A percentile compares a stretch with the other conserved stretches of the same genome.
phyloP scores from a whole-genome alignment of 2,888 invertebrate species.

The Trichogramma dendrolimi region DNA sequence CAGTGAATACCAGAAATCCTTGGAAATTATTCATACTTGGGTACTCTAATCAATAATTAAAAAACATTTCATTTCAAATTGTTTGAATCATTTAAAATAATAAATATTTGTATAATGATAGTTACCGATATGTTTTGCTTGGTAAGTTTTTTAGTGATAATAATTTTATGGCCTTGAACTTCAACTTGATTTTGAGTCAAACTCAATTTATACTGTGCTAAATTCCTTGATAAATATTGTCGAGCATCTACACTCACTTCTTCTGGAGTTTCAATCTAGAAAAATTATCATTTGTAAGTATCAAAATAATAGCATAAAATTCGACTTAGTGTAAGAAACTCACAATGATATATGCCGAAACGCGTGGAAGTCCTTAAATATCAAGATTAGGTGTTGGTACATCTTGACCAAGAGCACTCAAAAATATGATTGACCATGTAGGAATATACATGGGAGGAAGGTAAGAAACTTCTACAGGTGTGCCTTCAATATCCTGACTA shows the following conservation, averaged over 20 bases:
- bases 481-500: constrained; percentile 45
- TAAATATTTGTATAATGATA: constrained; percentile 15
- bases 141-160: constrained; percentile 45
- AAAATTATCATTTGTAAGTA: constrained; percentile 44
- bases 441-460: constrained; percentile 50
- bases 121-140: constrained; percentile 48
- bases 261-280: no score
- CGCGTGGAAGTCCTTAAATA: constrained; percentile 56
- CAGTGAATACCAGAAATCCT: constrained; percentile 45
- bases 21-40: constrained; percentile 42
- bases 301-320: no score
- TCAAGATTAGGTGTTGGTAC: constrained; percentile 41
- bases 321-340: no score
- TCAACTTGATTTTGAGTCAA: constrained; percentile 44
- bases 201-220: constrained; percentile 42
- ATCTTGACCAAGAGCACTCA: constrained; percentile 33
- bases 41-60: constrained; percentile 43
- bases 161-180: constrained; percentile 45
- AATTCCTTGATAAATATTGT: constrained; percentile 37
- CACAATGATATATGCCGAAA: constrained; percentile 59
- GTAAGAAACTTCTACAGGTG: constrained; percentile 46
- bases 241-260: constrained; percentile 42
- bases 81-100: background rate
- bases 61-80: constrained; percentile 22
- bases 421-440: constrained; percentile 54